Conservation (phyloP, 2,797 vertebrate species). For the Cephalopachus bancanus region DNA sequence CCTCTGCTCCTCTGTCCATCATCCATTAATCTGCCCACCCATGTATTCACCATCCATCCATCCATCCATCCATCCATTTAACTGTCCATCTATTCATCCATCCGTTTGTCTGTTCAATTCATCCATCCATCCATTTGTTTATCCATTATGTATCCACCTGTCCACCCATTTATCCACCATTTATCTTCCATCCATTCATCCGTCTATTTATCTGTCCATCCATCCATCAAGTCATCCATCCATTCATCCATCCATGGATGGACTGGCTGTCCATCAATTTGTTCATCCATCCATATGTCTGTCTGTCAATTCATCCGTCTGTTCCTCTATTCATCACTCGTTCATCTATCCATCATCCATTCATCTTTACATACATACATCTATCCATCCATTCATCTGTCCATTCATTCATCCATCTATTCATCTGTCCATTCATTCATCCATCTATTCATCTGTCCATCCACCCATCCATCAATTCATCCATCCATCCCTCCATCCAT, state of each 20-base stretch:
- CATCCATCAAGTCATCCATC: accelerated
- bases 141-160: too few relatives aligned
- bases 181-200: too few relatives aligned
- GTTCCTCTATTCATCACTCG: too few relatives aligned
- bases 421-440: accelerated
- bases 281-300: accelerated
- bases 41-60: too few relatives aligned
- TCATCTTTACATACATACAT: background rate
- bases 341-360: accelerated
- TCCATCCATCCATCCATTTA: too few relatives aligned
- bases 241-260: accelerated
- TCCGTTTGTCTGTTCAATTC: background rate
- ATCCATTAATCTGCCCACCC: accelerated
- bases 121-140: too few relatives aligned
- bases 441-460: too few relatives aligned
- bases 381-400: accelerated
- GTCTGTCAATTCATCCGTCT: accelerated
- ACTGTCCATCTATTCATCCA: accelerated
- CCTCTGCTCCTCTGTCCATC: accelerated
- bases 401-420: background rate
- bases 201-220: accelerated
- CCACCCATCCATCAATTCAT: accelerated
- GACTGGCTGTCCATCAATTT: too few relatives aligned
- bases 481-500: background rate
- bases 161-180: background rate